Evolutionary conservation across 2,797 vertebrate species (phyloP).

Genomic region (Epinephelus awoara): DNA sequence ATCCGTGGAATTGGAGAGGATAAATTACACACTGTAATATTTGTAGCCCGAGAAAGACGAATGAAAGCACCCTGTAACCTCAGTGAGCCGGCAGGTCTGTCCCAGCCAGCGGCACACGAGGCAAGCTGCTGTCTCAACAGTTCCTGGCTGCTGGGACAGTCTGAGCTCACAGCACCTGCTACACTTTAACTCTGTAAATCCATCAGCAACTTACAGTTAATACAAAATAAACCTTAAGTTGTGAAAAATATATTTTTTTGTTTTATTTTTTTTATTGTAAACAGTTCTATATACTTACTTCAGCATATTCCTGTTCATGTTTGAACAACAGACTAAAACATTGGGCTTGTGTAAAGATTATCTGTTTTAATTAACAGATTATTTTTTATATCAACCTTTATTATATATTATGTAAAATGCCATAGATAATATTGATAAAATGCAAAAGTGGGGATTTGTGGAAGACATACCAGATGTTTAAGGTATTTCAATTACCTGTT

Average conservation of each 20-base stretch:
- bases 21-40: slow-evolving; percentile 77
- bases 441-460: background rate
- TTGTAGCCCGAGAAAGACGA: slow-evolving; percentile 57
- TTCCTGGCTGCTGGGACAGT: slow-evolving; percentile 61
- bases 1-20: slow-evolving; percentile 67
- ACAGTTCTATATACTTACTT: slow-evolving; percentile 19
- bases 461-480: slow-evolving; percentile 6
- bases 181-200: slow-evolving; percentile 43
- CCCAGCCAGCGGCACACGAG: slow-evolving; percentile 65
- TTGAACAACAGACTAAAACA: background rate
- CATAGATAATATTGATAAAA: background rate
- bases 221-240: slow-evolving; percentile 23
- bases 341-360: background rate
- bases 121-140: slow-evolving; percentile 46
- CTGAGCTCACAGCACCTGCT: slow-evolving; percentile 27
- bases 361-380: background rate
- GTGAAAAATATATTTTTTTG: background rate
- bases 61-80: slow-evolving; percentile 61
- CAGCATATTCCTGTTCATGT: background rate
- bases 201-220: slow-evolving; percentile 4
- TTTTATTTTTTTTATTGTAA: slow-evolving; percentile 18
- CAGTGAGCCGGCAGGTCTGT: slow-evolving; percentile 60
- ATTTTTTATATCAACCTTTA: background rate
- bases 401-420: slow-evolving; percentile 8
- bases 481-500: slow-evolving; percentile 5